Percentiles rank a stretch among this genome's conserved stretches.
Conservation (phyloP, 2,113 vertebrate species). For the Rhynchomys soricoides region DNA sequence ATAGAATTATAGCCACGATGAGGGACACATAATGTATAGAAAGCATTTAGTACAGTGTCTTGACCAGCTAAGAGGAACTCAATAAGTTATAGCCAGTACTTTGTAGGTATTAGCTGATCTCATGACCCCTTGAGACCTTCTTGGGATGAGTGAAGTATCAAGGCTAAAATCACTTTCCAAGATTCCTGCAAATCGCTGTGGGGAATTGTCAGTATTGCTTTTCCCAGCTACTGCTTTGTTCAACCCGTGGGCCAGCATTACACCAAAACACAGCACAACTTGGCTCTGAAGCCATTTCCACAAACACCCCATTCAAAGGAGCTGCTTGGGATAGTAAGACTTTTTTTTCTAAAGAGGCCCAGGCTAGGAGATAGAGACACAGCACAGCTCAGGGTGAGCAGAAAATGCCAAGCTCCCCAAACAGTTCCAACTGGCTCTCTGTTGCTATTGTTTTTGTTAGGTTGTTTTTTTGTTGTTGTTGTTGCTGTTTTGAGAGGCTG, state of each 20-base stretch:
- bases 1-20: background rate
- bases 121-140: background rate
- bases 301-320: background rate
- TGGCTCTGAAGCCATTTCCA: background rate
- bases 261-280: background rate
- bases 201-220: background rate
- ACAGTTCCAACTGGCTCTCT: background rate
- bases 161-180: slow-evolving; percentile 31
- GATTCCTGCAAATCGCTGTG: background rate
- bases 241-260: background rate
- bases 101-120: background rate
- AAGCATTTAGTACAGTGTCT: background rate
- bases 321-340: background rate
- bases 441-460: background rate
- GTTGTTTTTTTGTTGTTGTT: background rate
- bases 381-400: slow-evolving; percentile 20
- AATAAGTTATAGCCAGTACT: background rate
- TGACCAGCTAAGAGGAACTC: background rate
- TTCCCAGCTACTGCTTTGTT: background rate
- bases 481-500: background rate
- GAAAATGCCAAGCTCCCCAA: background rate
- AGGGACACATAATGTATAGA: background rate
- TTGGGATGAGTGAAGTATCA: background rate
- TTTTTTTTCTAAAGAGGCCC: slow-evolving; percentile 42
- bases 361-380: background rate